These are phyloP conservation scores for Lasioglossum figueresi DNA, from an alignment of 2,888 invertebrate species.

Conservation along the genomic window DNA sequence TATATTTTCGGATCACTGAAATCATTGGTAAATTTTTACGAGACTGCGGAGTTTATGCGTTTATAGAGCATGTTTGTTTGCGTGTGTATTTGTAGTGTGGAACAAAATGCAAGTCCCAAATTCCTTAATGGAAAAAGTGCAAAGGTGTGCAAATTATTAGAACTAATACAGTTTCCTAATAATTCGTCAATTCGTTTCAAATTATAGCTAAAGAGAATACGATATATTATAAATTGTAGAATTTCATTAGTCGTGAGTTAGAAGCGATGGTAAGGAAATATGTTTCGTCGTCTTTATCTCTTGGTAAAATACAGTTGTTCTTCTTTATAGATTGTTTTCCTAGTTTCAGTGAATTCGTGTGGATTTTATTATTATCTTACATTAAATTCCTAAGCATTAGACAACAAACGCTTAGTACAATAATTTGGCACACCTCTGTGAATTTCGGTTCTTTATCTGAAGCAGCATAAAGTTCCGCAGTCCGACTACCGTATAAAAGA, in stretches of 20 bases:
- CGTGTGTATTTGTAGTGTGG: not conserved
- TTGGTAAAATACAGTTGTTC: not conserved
- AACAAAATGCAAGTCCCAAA: not conserved
- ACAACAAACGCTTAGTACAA: not conserved
- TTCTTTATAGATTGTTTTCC: not conserved
- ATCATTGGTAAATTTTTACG: not conserved
- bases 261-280: not conserved
- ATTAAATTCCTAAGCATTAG: not conserved
- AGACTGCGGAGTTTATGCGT: constrained; percentile 8
- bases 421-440: constrained; percentile 10
- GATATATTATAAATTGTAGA: constrained; percentile 3
- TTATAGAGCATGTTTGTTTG: not conserved
- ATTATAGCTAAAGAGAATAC: not conserved
- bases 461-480: not conserved
- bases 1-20: constrained; percentile 9
- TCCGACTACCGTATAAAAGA: constrained; percentile 14
- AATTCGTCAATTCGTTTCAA: not conserved
- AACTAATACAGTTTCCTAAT: not conserved
- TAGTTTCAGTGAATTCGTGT: not conserved
- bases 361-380: not conserved
- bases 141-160: not conserved
- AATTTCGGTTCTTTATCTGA: not conserved
- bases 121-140: not conserved
- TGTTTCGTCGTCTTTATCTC: not conserved
- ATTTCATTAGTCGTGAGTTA: not conserved